Percentiles rank a stretch among this genome's conserved stretches.
Evolutionary conservation across 2,888 invertebrate species (phyloP).

Genomic region (Alviniconcha strummeri): DNA sequence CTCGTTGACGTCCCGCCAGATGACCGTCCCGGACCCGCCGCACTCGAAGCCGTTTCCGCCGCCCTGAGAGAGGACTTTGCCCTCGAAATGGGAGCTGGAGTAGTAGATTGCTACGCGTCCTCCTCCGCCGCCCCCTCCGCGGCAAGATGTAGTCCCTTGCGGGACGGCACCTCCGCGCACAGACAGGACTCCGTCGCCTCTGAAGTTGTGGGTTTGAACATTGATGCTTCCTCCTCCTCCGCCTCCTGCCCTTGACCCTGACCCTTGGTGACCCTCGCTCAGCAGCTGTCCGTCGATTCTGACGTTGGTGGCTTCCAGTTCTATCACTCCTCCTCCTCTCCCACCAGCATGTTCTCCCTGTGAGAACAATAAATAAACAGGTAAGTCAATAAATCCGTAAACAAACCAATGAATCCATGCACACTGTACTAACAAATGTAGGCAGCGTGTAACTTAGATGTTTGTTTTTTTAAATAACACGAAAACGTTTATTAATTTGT

Average conservation of each 20-base stretch:
- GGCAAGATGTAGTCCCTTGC: constrained; percentile 42
- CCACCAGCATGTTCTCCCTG: constrained; percentile 46
- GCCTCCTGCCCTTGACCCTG: constrained; percentile 53
- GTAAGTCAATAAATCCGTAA: no score
- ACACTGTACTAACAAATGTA: no score
- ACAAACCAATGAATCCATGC: no score
- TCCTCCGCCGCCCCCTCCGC: constrained; percentile 62
- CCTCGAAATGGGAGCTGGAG: constrained; percentile 42
- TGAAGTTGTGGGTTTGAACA: constrained; percentile 42
- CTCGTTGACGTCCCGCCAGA: constrained; percentile 42
- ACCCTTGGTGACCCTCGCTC: constrained; percentile 48
- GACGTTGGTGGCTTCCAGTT: constrained; percentile 42
- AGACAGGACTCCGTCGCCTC: constrained; percentile 47
- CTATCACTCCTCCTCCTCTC: constrained; percentile 56
- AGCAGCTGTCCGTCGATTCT: constrained; percentile 43
- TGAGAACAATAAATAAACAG: no score
- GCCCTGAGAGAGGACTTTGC: constrained; percentile 48
- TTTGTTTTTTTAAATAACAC: no score
- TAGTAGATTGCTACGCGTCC: constrained; percentile 57
- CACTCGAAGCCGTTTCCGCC: constrained; percentile 55
- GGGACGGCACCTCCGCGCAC: constrained; percentile 49
- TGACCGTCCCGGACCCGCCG: constrained; percentile 60
- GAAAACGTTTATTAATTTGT: no score
- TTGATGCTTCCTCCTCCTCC: constrained; percentile 60
- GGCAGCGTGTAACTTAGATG: no score